Conservation (phyloP, 2,888 invertebrate genomes). For the Mamestra brassicae region DNA sequence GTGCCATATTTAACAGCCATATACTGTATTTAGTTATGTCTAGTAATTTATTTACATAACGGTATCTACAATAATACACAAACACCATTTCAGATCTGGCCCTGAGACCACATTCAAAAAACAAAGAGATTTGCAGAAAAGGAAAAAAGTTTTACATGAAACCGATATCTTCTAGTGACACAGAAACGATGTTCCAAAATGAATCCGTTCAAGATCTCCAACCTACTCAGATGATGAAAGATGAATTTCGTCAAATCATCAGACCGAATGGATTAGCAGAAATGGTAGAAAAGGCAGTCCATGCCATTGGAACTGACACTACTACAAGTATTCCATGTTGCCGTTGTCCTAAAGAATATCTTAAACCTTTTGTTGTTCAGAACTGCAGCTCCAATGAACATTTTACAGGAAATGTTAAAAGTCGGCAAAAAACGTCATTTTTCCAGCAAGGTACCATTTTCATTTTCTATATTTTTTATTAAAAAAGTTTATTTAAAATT, state of each 20-base stretch:
- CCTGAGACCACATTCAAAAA: background rate
- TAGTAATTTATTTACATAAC: background rate
- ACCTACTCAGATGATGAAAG: background rate
- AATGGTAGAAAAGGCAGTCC: background rate
- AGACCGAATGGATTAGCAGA: background rate
- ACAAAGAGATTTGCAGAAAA: conserved; percentile 16
- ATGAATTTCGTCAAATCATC: conserved; percentile 13
- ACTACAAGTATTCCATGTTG: conserved; percentile 5
- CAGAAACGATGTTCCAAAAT: conserved; percentile 18
- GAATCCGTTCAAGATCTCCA: conserved; percentile 8
- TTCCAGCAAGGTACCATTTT: background rate
- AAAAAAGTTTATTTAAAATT: background rate
- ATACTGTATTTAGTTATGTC: conserved; percentile 1
- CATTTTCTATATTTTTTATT: background rate
- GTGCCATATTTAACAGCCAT: background rate
- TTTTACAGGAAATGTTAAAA: background rate
- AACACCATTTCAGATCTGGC: conserved; percentile 36
- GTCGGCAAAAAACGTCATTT: background rate
- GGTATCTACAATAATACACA: conserved; percentile 1
- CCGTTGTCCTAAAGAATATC: background rate
- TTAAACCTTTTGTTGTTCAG: background rate
- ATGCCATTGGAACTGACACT: conserved; percentile 8
- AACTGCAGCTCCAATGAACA: background rate
- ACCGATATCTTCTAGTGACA: conserved; percentile 26
- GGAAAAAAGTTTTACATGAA: conserved; percentile 41